These are phyloP conservation scores for Bombus breviceps DNA, from an alignment of 1,140 invertebrate species.

Conservation along the genomic window DNA sequence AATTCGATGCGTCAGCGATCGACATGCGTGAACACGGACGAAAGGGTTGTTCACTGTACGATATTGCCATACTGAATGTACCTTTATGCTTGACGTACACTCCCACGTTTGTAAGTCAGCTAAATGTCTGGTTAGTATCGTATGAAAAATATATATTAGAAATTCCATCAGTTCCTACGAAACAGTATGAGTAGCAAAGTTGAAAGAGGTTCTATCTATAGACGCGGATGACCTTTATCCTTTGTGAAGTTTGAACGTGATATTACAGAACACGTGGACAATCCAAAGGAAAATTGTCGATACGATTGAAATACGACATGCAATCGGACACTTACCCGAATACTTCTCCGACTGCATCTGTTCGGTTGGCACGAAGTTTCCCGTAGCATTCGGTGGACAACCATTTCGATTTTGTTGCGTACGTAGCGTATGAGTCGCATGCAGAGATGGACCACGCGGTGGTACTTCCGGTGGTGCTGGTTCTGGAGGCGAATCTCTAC, in stretches of 20 bases:
- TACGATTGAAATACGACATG: neutral
- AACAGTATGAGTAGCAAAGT: too few relatives aligned
- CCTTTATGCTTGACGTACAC: neutral
- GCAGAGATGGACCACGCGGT: conserved; percentile 87
- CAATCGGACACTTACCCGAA: conserved; percentile 69
- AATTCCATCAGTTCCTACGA: too few relatives aligned
- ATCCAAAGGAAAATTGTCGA: neutral
- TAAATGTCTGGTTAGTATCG: too few relatives aligned
- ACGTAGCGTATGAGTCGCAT: conserved; percentile 80
- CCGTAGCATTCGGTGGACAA: conserved; percentile 71
- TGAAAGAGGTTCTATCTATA: too few relatives aligned
- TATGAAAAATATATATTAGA: too few relatives aligned
- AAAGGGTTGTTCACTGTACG: neutral
- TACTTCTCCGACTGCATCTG: conserved; percentile 72
- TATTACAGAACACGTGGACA: neutral
- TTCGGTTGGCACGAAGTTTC: conserved; percentile 70
- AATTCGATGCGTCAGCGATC: conserved; percentile 38
- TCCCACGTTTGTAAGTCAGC: too few relatives aligned
- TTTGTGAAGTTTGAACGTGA: neutral
- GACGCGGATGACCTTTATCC: too few relatives aligned
- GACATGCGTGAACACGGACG: conserved; percentile 19
- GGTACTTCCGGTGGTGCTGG: conserved; percentile 89
- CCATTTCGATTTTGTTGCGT: conserved; percentile 74
- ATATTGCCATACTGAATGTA: neutral
- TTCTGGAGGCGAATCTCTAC: conserved; percentile 87